These are phyloP conservation scores for Steromphala cineraria DNA, from an alignment of 2,888 invertebrate species.

Conservation along the genomic window DNA sequence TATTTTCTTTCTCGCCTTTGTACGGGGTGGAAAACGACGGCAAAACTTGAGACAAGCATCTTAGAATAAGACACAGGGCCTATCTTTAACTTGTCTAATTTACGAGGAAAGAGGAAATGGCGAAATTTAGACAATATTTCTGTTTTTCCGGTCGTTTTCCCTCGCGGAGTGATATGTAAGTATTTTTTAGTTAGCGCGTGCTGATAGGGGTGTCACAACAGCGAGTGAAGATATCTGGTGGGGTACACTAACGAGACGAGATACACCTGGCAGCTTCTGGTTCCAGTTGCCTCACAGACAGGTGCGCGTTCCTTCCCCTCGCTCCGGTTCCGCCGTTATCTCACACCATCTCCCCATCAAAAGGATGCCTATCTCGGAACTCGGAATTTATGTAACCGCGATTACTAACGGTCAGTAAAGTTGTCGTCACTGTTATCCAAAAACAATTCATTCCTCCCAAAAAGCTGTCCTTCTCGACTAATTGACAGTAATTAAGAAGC, in stretches of 20 bases:
- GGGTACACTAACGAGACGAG: not conserved
- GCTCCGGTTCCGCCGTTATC: not conserved
- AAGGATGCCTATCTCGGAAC: not conserved
- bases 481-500: not conserved
- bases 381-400: not conserved
- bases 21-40: not conserved
- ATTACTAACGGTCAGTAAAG: constrained; percentile 1
- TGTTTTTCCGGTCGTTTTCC: not conserved
- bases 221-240: not conserved
- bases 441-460: not conserved
- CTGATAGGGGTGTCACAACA: not conserved
- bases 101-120: not conserved
- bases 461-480: not conserved
- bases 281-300: not conserved
- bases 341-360: not conserved
- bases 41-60: not conserved
- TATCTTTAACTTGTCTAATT: not conserved
- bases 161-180: not conserved
- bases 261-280: not conserved
- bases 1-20: not conserved
- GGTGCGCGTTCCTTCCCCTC: not conserved
- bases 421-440: not conserved
- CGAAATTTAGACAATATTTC: not conserved
- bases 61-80: not conserved
- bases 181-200: not conserved